A percentile compares a stretch with the other conserved stretches of the same genome.
Conservation (phyloP, 1,140 invertebrate genomes). For the Charaxes varanes region DNA sequence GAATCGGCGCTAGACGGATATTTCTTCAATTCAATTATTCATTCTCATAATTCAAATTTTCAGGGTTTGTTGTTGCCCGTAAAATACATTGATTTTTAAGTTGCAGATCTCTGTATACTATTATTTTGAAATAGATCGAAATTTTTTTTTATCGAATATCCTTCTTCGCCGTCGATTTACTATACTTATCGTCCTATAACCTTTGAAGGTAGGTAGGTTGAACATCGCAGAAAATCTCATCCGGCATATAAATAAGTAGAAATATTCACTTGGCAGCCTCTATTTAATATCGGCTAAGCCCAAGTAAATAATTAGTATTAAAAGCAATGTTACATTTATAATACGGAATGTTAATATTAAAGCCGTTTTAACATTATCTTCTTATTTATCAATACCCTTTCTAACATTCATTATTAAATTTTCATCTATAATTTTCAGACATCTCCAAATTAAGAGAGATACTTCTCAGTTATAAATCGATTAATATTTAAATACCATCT, state of each 20-base stretch:
- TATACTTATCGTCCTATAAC: too few relatives aligned
- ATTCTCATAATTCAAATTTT: too few relatives aligned
- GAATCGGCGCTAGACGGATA: too few relatives aligned
- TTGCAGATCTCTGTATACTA: too few relatives aligned
- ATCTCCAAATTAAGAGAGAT: neutral
- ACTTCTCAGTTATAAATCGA: constrained; percentile 1
- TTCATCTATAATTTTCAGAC: constrained; percentile 9
- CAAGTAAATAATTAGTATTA: constrained; percentile 23
- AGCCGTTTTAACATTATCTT: constrained; percentile 24
- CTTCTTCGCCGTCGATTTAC: too few relatives aligned
- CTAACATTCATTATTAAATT: constrained; percentile 16
- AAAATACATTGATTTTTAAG: too few relatives aligned
- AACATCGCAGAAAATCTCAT: constrained; percentile 10
- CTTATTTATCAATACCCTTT: constrained; percentile 18
- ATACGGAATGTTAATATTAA: constrained; percentile 39
- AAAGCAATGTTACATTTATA: constrained; percentile 24
- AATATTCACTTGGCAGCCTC: constrained; percentile 19
- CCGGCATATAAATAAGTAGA: constrained; percentile 2
- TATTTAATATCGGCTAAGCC: constrained; percentile 29
- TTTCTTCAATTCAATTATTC: too few relatives aligned
- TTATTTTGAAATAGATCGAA: too few relatives aligned
- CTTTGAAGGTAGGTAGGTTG: constrained; percentile 16
- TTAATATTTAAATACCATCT: constrained; percentile 22
- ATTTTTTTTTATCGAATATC: too few relatives aligned
- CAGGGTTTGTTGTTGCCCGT: too few relatives aligned